Conservation (phyloP, 35 echinoderm and acorn worm genomes). For the Strongylocentrotus purpuratus region DNA sequence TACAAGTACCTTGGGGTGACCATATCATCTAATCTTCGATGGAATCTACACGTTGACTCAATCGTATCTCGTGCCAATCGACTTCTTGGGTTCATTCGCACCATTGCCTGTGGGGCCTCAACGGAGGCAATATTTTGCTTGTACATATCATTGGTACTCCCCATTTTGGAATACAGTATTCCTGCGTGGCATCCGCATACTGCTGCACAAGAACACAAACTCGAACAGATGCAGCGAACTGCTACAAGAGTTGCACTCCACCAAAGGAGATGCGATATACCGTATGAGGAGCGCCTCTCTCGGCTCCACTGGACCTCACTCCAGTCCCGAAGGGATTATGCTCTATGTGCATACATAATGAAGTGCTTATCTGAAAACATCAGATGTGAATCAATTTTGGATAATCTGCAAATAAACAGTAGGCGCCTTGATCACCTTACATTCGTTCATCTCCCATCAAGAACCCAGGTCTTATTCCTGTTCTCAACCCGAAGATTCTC, state of each 20-base stretch:
- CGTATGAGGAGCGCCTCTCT: too few species aligned
- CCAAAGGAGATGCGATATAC: too few species aligned
- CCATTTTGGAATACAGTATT: slow-evolving; percentile 51
- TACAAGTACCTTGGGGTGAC: slow-evolving; percentile 51
- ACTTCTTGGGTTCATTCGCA: slow-evolving; percentile 52
- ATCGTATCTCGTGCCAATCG: slow-evolving; percentile 65
- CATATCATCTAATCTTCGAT: slow-evolving; percentile 41
- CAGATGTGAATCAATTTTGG: not conserved
- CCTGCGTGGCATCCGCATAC: slow-evolving; percentile 50
- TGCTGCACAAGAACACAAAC: not conserved
- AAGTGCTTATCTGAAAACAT: too few species aligned
- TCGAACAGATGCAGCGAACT: slow-evolving; percentile 48
- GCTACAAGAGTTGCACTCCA: slow-evolving; percentile 43
- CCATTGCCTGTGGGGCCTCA: slow-evolving; percentile 49
- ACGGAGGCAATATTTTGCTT: slow-evolving; percentile 44
- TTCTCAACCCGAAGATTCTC: too few species aligned
- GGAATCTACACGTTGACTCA: too few species aligned
- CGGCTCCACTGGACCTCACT: too few species aligned
- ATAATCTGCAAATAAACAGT: too few species aligned
- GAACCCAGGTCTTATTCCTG: too few species aligned
- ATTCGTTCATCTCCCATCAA: too few species aligned
- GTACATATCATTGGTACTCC: slow-evolving; percentile 50
- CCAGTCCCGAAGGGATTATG: too few species aligned
- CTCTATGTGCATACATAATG: too few species aligned
- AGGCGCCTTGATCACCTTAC: too few species aligned